Base-by-base conservation (phyloP, 2,797 vertebrate species). In the Typhlichthys subterraneus region DNA sequence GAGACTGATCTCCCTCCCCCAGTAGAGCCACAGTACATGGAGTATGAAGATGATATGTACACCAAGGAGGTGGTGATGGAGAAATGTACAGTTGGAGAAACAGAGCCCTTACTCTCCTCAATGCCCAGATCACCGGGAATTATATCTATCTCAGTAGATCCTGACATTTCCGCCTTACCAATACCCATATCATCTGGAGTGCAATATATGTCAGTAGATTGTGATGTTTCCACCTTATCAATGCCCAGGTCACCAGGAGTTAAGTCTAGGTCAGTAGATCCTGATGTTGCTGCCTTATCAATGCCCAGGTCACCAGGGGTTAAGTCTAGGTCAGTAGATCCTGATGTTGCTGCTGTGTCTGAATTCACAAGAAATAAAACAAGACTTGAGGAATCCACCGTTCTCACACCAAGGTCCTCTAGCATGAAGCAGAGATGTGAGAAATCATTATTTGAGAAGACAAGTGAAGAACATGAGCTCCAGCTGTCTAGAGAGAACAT, bases 401-500 rank as follows among this genome's bases (percentile, higher is more conserved):
- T 65, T 6, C 42, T 65, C 31, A 56, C 50, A 11, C 63, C 61
- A 50, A 82, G 77, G 45, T 76, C 66, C 0, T 75, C 73, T 1
- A 56, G 48, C 76, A 45, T 69, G 56, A 76, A 70, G 66, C 45
- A 51, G 48, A 79, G 74, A 79, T 33, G 12, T 50, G 77, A 84
- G 51, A 86, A 76, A 57, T 79, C 84, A 75, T 66, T 88, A 64
- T 84, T 70, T 75, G 88, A 91, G 63, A 82, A 75, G 61, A 80
- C 69, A 0, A 54, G 38, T 57, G 82, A 81, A 59, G 77, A 89
- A 11, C 69, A 42, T 67, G 91, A 93, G 65, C 85, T 91, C 1
- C 90, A 93, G 65, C 83, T 94, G 49, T 94, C 91, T 0, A 83
- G 81, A 51, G 91, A 93, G 62, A 93, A 92, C 65, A 83, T 94